Conservation (phyloP, 64 coral and sea anemone species). For the Orbicella faveolata region DNA sequence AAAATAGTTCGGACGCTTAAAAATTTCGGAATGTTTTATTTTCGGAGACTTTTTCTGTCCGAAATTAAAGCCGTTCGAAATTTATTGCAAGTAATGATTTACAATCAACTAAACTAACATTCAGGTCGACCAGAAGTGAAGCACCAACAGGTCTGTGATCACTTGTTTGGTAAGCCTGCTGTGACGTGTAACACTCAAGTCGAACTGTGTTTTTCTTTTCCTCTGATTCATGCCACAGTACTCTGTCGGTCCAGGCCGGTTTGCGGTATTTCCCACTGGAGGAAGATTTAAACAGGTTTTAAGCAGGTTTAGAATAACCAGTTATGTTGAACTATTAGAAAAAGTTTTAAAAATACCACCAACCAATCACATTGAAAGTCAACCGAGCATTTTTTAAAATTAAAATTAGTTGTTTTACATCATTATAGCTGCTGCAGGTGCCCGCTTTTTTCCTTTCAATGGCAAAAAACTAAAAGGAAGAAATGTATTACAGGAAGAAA, state of each 20-base stretch:
- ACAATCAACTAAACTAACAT: slow-evolving; percentile 32
- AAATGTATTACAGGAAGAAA: too few relatives aligned
- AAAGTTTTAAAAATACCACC: background rate
- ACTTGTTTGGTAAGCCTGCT: slow-evolving; percentile 74
- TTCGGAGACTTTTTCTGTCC: too few relatives aligned
- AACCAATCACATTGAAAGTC: background rate
- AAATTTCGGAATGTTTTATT: too few relatives aligned
- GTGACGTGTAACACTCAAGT: slow-evolving; percentile 71
- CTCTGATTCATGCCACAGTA: slow-evolving; percentile 76
- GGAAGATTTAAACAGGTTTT: background rate
- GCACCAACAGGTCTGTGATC: slow-evolving; percentile 88
- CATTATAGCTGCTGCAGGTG: too few relatives aligned
- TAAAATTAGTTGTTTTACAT: too few relatives aligned
- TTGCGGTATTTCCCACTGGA: slow-evolving; percentile 84
- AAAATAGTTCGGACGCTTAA: too few relatives aligned
- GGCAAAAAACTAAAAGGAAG: too few relatives aligned
- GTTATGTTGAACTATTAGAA: too few relatives aligned
- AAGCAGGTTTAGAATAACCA: background rate
- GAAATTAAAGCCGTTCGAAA: too few relatives aligned
- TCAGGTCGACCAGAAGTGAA: slow-evolving; percentile 49
- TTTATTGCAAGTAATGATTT: too few relatives aligned
- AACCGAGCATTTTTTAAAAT: background rate
- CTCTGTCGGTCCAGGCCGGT: slow-evolving; percentile 94
- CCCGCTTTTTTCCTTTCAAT: too few relatives aligned
- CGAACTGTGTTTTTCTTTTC: slow-evolving; percentile 57